Conservation (phyloP, 1,140 invertebrate genomes). For the Drosophila setifemur region DNA sequence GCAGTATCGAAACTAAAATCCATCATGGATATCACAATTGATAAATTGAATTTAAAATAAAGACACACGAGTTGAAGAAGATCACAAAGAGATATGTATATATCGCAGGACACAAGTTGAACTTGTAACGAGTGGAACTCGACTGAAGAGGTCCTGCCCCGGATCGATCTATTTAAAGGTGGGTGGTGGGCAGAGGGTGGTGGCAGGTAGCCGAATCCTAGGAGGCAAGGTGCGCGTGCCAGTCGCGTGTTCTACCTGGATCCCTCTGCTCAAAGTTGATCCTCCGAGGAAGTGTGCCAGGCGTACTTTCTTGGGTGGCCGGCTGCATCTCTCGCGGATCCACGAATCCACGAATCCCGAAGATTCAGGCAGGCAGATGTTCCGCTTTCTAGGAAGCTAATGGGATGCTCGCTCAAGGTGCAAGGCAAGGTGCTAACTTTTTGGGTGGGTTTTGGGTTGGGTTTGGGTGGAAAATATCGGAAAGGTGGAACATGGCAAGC, state of each 20-base stretch:
- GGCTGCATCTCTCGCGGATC: slow-evolving; percentile 36
- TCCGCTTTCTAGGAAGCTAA: slow-evolving; percentile 59
- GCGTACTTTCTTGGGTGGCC: slow-evolving; percentile 60
- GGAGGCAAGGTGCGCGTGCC: slow-evolving; percentile 64
- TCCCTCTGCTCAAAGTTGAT: slow-evolving; percentile 12
- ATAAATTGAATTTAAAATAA: slow-evolving; percentile 23
- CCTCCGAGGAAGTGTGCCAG: slow-evolving; percentile 66
- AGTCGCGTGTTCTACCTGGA: slow-evolving; percentile 65
- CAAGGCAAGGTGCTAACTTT: slow-evolving; percentile 41
- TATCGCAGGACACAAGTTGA: slow-evolving; percentile 58
- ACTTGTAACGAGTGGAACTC: slow-evolving; percentile 74
- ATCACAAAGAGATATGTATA: slow-evolving; percentile 43
- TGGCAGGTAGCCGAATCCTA: slow-evolving; percentile 4
- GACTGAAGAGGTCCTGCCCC: slow-evolving; percentile 39
- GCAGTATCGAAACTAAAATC: slow-evolving; percentile 57
- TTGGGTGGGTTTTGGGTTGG: slow-evolving; percentile 1
- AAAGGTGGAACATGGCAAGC: slow-evolving; percentile 62
- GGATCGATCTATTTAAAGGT: slow-evolving; percentile 54
- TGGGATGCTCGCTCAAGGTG: slow-evolving; percentile 7
- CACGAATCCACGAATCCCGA: slow-evolving; percentile 17
- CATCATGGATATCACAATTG: slow-evolving; percentile 47
- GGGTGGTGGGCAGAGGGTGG: slow-evolving; percentile 17
- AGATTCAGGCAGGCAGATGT: slow-evolving; percentile 71
- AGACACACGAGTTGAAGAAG: slow-evolving; percentile 40
- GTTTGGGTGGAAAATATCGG: slow-evolving; percentile 47